phyloP scores from a whole-genome alignment of 1,140 invertebrate species.

The Rhynchophorus ferrugineus region DNA sequence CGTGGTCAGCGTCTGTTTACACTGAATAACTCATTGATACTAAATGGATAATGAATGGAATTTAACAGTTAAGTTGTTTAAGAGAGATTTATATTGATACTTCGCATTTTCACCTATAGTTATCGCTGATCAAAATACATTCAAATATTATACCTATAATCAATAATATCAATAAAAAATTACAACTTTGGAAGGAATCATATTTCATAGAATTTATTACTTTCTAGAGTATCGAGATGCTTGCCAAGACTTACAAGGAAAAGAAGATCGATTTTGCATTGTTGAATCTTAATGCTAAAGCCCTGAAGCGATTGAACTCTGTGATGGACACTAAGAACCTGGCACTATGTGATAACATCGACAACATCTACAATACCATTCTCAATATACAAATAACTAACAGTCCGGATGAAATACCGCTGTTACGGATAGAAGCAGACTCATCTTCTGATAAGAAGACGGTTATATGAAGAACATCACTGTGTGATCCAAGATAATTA shows the following conservation, averaged over 20 bases:
- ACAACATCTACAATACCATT: constrained; percentile 1
- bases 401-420: no score
- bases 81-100: no score
- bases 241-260: constrained; percentile 30
- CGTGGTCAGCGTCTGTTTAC: no score
- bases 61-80: no score
- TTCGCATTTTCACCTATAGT: no score
- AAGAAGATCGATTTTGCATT: constrained; percentile 24
- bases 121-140: no score
- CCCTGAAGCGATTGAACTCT: constrained; percentile 22
- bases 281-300: constrained; percentile 27
- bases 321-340: constrained; percentile 25
- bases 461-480: constrained; percentile 12
- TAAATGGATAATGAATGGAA: no score
- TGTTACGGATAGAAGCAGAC: no score
- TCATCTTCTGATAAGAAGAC: constrained; percentile 5
- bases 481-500: constrained; percentile 15
- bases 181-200: no score
- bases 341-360: constrained; percentile 21
- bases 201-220: constrained; percentile 7
- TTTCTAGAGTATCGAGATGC: constrained; percentile 29
- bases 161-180: no score
- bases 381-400: constrained; percentile 5
- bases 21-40: no score
- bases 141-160: no score